Evolutionary conservation across 2,113 vertebrate genomes (phyloP), one percentile per base, ranked within the genome.

Genomic region (Brachypodius melanocephalos): DNA sequence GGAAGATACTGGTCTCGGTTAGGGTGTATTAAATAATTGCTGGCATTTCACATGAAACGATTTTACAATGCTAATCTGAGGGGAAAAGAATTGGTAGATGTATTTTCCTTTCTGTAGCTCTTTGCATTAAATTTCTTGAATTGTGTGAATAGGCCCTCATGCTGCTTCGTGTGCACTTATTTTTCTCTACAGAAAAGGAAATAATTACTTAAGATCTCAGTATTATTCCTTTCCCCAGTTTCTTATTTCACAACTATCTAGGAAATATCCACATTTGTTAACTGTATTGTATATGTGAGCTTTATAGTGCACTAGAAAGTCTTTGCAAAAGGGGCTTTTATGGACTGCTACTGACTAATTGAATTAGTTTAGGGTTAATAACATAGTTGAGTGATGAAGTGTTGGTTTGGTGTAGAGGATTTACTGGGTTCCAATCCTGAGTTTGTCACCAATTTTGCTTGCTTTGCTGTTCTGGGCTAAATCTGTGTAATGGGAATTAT

Each of bases 141-240:
- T 68, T 61, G 22, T 76, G 63, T 73, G 80, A 85, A 58, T 52
- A 45, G 52, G 46, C 28, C 51, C 46, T 67, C 21, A 12, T 10
- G 68, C 40, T 57, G 48, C 54, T 93, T 94, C 36, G 4, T n/a
- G 74, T 11, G 3, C 46, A 2, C 57, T 92, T 92, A 55, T 43
- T 95, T 96, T 89, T 82, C 54, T 85, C 21, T 24, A 8, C 46
- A 43, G 80, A 80, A 84, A 72, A 80, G 69, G 89, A 86, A 94
- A 62, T 63, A 85, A 88, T 88, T 79, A 83, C 11, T 86, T 59
- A 94, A 46, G 22, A 67, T 93, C 84, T 97, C 20, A 40, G 24
- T 87, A 46, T 89, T 92, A 57, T 84, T 94, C 78, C 43, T 77
- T 80, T 86, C 26, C 29, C 54, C 77, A 81, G 28, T 66, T 97